phyloP scores from a whole-genome alignment of 64 coral and sea anemone genomes.

The Porites lutea region DNA sequence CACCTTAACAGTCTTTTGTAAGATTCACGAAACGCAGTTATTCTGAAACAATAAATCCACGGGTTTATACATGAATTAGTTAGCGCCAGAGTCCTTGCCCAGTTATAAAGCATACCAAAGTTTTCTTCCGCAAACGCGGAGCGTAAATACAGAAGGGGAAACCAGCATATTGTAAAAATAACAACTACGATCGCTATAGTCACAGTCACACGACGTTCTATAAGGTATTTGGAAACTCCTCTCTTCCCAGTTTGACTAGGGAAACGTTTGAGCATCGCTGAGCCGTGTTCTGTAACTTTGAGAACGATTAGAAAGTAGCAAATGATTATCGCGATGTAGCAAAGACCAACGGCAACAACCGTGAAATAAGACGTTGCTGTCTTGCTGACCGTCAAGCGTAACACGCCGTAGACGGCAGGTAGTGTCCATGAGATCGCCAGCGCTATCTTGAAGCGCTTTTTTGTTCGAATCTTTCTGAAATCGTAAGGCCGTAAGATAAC shows the following conservation, averaged over 20 bases:
- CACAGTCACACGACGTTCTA: slow-evolving; percentile 82
- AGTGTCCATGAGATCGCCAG: slow-evolving; percentile 63
- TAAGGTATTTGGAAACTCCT: not conserved
- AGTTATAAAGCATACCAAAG: slow-evolving; percentile 77
- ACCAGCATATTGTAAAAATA: too few relatives aligned
- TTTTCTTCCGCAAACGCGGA: slow-evolving; percentile 34
- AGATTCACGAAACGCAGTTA: slow-evolving; percentile 84
- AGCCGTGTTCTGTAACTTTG: slow-evolving; percentile 69
- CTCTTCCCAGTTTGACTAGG: slow-evolving; percentile 14
- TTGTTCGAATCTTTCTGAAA: slow-evolving; percentile 41
- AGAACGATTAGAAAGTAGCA: slow-evolving; percentile 83
- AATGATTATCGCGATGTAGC: slow-evolving; percentile 72
- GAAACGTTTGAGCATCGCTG: slow-evolving; percentile 27
- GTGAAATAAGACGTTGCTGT: slow-evolving; percentile 84
- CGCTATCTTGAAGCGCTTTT: slow-evolving; percentile 54
- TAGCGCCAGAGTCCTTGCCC: slow-evolving; percentile 81
- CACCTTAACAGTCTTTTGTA: slow-evolving; percentile 66
- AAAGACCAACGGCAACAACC: slow-evolving; percentile 72
- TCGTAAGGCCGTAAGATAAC: slow-evolving; percentile 77
- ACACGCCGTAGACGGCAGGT: slow-evolving; percentile 68
- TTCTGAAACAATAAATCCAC: slow-evolving; percentile 88
- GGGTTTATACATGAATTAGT: slow-evolving; percentile 85
- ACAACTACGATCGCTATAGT: slow-evolving; percentile 50
- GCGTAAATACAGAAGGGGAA: too few relatives aligned
- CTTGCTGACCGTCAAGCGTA: slow-evolving; percentile 74